Evolutionary conservation across 2,888 invertebrate genomes (phyloP), one percentile per base, ranked within the genome.

Genomic region (Leucozona laternaria): DNA sequence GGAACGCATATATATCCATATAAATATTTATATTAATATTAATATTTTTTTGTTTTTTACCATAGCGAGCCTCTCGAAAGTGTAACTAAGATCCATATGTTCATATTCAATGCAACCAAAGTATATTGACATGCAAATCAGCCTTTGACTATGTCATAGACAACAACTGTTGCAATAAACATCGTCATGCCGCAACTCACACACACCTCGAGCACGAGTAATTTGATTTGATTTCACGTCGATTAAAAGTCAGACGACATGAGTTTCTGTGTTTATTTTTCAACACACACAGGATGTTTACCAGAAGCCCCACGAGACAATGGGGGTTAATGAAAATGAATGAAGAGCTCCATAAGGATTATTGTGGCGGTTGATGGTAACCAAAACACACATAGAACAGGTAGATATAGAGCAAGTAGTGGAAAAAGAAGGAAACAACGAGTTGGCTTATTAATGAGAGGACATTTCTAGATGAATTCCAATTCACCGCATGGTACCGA

Each of bases 401-500:
- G 57, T 40, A 84, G 20, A n/a, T n/a, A n/a, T n/a, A 53, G 25
- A 5, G 31, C 31, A 31, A 31, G 31, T 28, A 83, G 66, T 71
- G 50, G 43, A 71, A 57, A 57, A 45, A 64, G 48, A 64, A 64
- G 66, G 48, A 25, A 40, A 57, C 28, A 53, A 64, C 62, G 66
- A 75, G 82, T 86, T 86, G 82, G 75, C 78, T 81, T 86, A 86
- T 86, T 86, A 86, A 86, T 86, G 86, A 86, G 86, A 79, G 86
- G 86, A 86, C 86, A 86, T 86, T 86, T 86, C 81, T 86, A 86
- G 86, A 86, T 86, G 86, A 86, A 82, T 86, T 86, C 81, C 82
- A 82, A 86, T 82, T 75, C 82, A 62, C 68, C 53, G 78, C 58
- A 53, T 82, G 86, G 86, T 45, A 86, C 86, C 62, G 53, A 86